Conservation (phyloP, 2,888 invertebrate species). For the Cloeon dipterum region DNA sequence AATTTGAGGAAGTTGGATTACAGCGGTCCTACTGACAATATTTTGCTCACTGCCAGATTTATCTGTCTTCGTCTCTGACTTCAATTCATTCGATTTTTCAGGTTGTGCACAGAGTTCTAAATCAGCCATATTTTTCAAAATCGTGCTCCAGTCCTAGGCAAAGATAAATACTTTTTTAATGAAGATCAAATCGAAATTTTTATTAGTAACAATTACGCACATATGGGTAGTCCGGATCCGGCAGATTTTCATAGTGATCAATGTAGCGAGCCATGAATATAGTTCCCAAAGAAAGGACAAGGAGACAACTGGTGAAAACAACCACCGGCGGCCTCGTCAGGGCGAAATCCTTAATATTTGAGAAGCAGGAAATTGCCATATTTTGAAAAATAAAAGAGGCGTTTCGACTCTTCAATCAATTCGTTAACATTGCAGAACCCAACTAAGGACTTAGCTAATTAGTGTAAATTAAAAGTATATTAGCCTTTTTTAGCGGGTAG, state of each 20-base stretch:
- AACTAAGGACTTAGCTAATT: too few species aligned
- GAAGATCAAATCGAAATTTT: background rate
- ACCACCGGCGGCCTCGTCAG: constrained; percentile 7
- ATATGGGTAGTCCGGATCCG: constrained; percentile 7
- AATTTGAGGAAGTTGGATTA: background rate
- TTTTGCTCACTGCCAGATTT: background rate
- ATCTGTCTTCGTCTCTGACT: background rate
- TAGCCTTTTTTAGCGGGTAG: too few species aligned
- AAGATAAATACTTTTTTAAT: background rate
- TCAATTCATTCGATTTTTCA: background rate
- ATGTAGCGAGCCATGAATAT: constrained; percentile 8
- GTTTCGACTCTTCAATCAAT: too few species aligned
- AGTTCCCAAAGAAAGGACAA: constrained; percentile 8
- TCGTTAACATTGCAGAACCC: too few species aligned
- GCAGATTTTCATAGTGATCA: constrained; percentile 6
- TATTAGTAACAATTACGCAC: constrained; percentile 4
- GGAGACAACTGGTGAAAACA: constrained; percentile 8
- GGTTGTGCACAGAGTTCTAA: constrained; percentile 7
- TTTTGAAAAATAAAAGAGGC: too few species aligned
- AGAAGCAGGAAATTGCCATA: constrained; percentile 5
- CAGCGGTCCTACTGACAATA: constrained; percentile 2
- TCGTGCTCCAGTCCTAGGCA: constrained; percentile 7
- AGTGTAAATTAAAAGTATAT: too few species aligned
- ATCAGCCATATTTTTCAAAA: constrained; percentile 7
- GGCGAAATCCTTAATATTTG: constrained; percentile 7